Base-by-base conservation (phyloP, 1,140 invertebrate genomes). In the Drepana arcuata region DNA sequence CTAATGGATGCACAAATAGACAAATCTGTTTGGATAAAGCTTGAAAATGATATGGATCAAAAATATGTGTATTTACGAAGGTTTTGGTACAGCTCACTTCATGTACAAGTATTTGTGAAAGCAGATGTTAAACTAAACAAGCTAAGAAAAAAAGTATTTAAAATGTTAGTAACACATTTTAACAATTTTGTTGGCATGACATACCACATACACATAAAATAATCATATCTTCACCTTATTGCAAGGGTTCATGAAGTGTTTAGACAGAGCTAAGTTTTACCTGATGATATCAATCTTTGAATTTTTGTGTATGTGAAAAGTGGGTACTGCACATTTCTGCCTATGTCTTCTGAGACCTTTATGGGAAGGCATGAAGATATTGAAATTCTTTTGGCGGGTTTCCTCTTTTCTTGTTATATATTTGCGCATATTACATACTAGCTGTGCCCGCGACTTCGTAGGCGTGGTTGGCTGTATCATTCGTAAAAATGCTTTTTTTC, bases 31-130 rank as follows among this genome's bases (percentile, higher is more conserved):
- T 78, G 70, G 70, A 26, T 58, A 10, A 61, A 60, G 42, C 15
- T 78, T 3, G 54, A 59, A 46, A 28, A 57, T 6, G 59, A 69
- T 28, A 63, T 74, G 48, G 49, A 57, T n/a, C 61, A 71, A 2
- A 14, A 56, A n/a, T 53, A 59, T 42, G 14, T 41, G 14, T 44
- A 56, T 35, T 49, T 78, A 38, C 53, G 65, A 41, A 35, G 14
- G 10, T 72, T 71, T 54, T 78, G 73, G 73, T 48, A 59, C 18
- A 21, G 27, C 11, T 42, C 24, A 33, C 44, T 78, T 9, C 68
- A 78, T 64, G 52, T 59, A 5, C 73, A 74, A 42, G 9, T 78
- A 7, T 78, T 69, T 60, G 55, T 68, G 3, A 59, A 67, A 46
- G 33, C 34, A 12, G 49, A 61, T 52, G 26, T 74, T 4, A 65